A percentile compares a stretch with the other conserved stretches of the same genome.
phyloP scores from a whole-genome alignment of 2,888 invertebrate genomes.

The Eremobia ochroleuca region DNA sequence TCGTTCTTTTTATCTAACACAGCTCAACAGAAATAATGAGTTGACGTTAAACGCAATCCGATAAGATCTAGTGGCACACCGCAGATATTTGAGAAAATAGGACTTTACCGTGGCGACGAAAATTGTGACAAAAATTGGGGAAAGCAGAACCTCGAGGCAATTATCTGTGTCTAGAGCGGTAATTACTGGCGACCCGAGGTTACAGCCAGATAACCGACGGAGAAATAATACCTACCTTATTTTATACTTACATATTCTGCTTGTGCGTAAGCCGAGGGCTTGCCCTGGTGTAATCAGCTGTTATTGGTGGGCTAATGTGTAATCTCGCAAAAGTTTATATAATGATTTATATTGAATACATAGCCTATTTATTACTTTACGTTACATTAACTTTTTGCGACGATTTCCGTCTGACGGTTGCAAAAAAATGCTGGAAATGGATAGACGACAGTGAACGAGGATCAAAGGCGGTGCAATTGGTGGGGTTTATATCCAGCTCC shows the following conservation, averaged over 20 bases:
- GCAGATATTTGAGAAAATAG: conserved; percentile 45
- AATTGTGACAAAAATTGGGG: conserved; percentile 73
- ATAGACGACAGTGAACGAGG: background rate
- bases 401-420: background rate
- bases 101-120: conserved; percentile 61
- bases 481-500: background rate
- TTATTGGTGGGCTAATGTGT: conserved; percentile 52
- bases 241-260: conserved; percentile 46
- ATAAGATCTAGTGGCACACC: conserved; percentile 42
- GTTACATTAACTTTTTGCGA: too few relatives aligned
- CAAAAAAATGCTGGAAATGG: background rate
- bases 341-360: background rate
- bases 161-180: conserved; percentile 81
- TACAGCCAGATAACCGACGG: conserved; percentile 76
- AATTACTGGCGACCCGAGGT: conserved; percentile 77
- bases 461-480: background rate
- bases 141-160: conserved; percentile 77
- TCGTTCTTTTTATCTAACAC: conserved; percentile 43
- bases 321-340: conserved; percentile 38
- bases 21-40: conserved; percentile 44
- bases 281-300: conserved; percentile 55
- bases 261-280: conserved; percentile 38
- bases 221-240: conserved; percentile 60
- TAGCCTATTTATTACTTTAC: too few relatives aligned
- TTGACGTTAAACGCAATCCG: conserved; percentile 42